Evolutionary conservation across 2,888 invertebrate genomes (phyloP).

Genomic region (Lasioglossum vierecki): DNA sequence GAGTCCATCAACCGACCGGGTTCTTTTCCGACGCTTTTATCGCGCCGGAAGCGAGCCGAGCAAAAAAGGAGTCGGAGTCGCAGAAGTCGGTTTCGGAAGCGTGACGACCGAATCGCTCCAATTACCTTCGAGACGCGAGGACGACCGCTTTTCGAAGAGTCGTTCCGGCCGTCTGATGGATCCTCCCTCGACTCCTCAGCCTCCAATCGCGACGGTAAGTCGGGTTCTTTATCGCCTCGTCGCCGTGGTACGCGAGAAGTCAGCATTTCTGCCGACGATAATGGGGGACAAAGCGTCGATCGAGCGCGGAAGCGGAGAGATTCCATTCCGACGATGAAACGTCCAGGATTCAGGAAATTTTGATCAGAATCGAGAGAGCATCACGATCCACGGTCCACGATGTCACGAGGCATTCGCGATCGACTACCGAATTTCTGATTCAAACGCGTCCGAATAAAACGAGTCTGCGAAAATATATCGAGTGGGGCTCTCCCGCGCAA

Average conservation of each 20-base stretch:
- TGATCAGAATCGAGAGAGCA: background rate
- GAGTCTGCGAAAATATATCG: background rate
- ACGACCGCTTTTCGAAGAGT: background rate
- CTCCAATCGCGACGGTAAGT: conserved; percentile 1
- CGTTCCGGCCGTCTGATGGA: conserved; percentile 10
- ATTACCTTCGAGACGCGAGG: background rate
- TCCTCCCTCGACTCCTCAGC: background rate
- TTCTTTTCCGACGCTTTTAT: conserved; percentile 41
- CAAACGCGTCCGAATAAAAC: background rate
- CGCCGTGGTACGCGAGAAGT: conserved; percentile 2
- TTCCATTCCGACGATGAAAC: background rate
- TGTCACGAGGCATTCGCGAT: background rate
- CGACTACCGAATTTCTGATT: background rate
- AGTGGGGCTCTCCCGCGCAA: background rate
- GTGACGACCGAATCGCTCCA: conserved; percentile 29
- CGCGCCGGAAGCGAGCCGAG: conserved; percentile 25
- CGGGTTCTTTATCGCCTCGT: conserved; percentile 20
- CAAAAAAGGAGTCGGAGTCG: conserved; percentile 6
- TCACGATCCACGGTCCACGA: background rate
- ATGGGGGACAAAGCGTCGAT: conserved; percentile 10
- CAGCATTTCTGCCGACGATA: conserved; percentile 13
- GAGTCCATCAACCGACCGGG: conserved; percentile 52
- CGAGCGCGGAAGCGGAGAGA: background rate
- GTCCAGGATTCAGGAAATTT: background rate
- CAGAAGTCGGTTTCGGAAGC: conserved; percentile 25